Evolutionary conservation across 2,888 invertebrate genomes (phyloP), one percentile per base, ranked within the genome.

Genomic region (Druceiella hillmani): DNA sequence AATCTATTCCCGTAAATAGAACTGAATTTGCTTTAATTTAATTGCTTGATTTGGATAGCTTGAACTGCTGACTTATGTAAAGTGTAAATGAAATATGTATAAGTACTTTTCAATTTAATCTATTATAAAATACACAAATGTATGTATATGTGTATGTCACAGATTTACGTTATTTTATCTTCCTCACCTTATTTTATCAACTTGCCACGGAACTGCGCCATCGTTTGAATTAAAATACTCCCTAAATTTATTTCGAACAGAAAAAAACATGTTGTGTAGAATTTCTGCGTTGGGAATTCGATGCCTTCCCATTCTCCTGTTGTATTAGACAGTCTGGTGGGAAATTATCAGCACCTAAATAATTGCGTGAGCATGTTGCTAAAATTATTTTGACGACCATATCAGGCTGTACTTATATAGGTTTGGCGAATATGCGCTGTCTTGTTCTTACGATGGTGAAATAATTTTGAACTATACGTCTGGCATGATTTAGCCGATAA

Each of bases 401-500:
- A n/a, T n/a, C n/a, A n/a, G n/a, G n/a, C n/a, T n/a, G n/a, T n/a
- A n/a, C n/a, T n/a, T n/a, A n/a, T n/a, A n/a, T n/a, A n/a, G n/a
- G n/a, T n/a, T n/a, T n/a, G n/a, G n/a, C n/a, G n/a, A n/a, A n/a
- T n/a, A n/a, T n/a, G n/a, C n/a, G n/a, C n/a, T n/a, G n/a, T n/a
- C n/a, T n/a, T n/a, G n/a, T n/a, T n/a, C n/a, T n/a, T n/a, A n/a
- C n/a, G n/a, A n/a, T n/a, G n/a, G n/a, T n/a, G n/a, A n/a, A n/a
- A n/a, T n/a, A n/a, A n/a, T n/a, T n/a, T n/a, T n/a, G n/a, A n/a
- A n/a, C n/a, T n/a, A n/a, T n/a, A n/a, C n/a, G n/a, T n/a, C n/a
- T 22, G 17, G 38, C 42, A 16, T 38, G 38, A n/a, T 14, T 14
- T 14, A 42, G 20, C 10, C 42, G 25, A 17, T 44, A 44, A 22